These are phyloP conservation scores for Drosophila setosimentum DNA, from an alignment of 2,888 invertebrate genomes.

Conservation along the genomic window DNA sequence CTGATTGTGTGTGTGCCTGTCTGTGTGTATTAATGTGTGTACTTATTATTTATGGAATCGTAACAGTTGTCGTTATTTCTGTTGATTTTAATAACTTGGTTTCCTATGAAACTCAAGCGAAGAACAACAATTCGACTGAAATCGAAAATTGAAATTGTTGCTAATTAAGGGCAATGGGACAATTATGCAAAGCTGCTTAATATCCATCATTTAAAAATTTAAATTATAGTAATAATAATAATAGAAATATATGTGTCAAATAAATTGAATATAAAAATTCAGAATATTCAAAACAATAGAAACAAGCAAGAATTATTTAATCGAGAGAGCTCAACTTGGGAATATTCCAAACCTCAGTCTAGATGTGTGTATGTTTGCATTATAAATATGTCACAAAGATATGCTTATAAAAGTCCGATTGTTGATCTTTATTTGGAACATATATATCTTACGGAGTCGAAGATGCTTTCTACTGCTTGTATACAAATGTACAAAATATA, in stretches of 20 bases:
- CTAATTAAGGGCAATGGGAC: neutral
- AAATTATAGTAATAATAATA: neutral
- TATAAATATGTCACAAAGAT: neutral
- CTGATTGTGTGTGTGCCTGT: constrained; percentile 15
- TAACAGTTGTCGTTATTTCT: constrained; percentile 15
- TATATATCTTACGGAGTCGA: neutral
- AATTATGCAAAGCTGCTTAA: neutral
- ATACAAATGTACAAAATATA: too few relatives aligned
- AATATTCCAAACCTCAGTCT: fast-evolving
- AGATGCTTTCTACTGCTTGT: neutral
- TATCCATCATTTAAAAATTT: neutral
- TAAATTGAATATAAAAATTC: neutral
- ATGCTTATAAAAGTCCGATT: fast-evolving
- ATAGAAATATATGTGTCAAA: fast-evolving
- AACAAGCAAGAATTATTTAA: neutral
- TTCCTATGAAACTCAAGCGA: neutral
- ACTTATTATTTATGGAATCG: constrained; percentile 29
- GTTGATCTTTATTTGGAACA: neutral
- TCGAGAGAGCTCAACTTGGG: neutral
- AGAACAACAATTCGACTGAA: neutral
- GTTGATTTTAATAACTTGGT: neutral
- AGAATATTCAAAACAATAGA: neutral
- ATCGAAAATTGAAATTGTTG: neutral
- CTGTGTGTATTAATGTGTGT: constrained; percentile 6
- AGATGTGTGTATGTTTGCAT: neutral